Base-by-base conservation (phyloP, 2,113 vertebrate species). In the Gila orcuttii region DNA sequence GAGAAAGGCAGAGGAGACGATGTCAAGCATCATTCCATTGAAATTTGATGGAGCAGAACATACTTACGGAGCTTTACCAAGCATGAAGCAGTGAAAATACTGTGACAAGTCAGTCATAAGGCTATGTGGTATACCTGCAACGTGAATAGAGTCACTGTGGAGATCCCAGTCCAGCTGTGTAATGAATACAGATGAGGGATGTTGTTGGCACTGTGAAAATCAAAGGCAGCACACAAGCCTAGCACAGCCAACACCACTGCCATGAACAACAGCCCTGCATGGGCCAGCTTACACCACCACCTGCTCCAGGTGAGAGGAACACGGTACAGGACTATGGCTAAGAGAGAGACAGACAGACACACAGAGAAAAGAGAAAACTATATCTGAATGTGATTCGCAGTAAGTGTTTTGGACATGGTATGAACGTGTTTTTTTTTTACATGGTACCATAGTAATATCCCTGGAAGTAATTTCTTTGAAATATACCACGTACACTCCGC, bases 91-190 rank as follows among this genome's bases (percentile, higher is more conserved):
- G 13, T 68, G 36, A 47, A 36, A 82, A 69, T 52, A 83, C 11
- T 83, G 5, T n/a, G 19, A n/a, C 39, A 52, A 33, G 17, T 79
- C 78, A 62, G 5, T 25, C 12, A 62, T 79, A 7, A 42, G 25
- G 21, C 13, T 31, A 64, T 36, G 2, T 39, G 28, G 28, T 92
- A 3, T 89, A 98, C 97, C 97, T 98, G 97, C 12, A 92, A 89
- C 84, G 95, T 93, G 2, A 98, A 99, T 31, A 98, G 91, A 79
- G 95, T 82, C 1, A 94, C 79, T 0, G 96, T 91, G 8, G 13
- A 75, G 69, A 99, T 93, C n/a, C 97, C 97, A 86, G 97, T 85
- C 97, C 97, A 99, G 92, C 97, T 99, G 93, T 99, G 97, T 86
- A 99, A 76, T 0, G 97, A 97, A 90, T 98, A 99, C 79, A 98